Percentiles rank a stretch among this genome's conserved stretches.
These are phyloP conservation scores for Antheraea yamamai DNA, from an alignment of 2,888 invertebrate genomes.

Conservation along the genomic window DNA sequence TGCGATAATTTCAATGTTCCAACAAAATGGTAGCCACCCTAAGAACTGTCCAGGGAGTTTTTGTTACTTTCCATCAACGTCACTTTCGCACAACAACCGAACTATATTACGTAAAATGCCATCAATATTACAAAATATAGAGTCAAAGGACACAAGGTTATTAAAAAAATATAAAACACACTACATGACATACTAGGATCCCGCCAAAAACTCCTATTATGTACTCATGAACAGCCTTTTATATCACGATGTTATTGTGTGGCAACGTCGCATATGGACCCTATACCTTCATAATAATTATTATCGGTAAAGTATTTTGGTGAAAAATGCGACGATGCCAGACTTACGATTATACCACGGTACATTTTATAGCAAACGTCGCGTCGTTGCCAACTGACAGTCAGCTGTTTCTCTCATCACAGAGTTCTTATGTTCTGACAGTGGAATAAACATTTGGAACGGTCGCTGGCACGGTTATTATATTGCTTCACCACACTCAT, in stretches of 20 bases:
- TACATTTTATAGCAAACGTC: background rate
- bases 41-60: too few relatives aligned
- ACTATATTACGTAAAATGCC: too few relatives aligned
- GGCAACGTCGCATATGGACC: background rate
- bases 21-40: too few relatives aligned
- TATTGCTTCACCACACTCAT: constrained; percentile 14
- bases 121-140: too few relatives aligned
- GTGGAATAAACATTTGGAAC: constrained; percentile 37
- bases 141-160: too few relatives aligned
- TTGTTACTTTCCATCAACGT: too few relatives aligned
- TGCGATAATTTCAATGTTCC: too few relatives aligned
- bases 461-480: constrained; percentile 51
- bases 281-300: background rate
- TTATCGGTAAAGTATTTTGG: background rate
- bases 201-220: background rate
- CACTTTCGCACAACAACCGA: too few relatives aligned
- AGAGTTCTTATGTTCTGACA: constrained; percentile 47
- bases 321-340: background rate
- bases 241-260: background rate
- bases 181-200: too few relatives aligned
- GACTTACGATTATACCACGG: background rate
- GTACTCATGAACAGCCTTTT: background rate
- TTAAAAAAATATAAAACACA: too few relatives aligned
- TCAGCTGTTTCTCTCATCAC: constrained; percentile 72
- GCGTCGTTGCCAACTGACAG: constrained; percentile 49